phyloP scores from a whole-genome alignment of 2,888 invertebrate genomes.

The Peribatodes rhomboidaria region DNA sequence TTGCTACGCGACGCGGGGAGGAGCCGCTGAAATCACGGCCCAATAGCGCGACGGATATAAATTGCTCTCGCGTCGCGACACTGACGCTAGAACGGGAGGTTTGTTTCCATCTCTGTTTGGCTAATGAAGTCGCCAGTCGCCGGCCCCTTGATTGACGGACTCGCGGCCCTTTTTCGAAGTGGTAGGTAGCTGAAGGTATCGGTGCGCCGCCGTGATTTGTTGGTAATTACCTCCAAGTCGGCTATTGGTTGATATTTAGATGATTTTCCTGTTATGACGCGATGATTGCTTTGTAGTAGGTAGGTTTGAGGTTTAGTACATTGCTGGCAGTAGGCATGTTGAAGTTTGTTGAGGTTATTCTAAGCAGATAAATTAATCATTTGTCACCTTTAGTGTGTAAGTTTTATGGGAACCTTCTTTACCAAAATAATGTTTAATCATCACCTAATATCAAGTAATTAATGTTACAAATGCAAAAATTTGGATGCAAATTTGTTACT shows the following conservation, averaged over 20 bases:
- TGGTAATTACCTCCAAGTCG: constrained; percentile 61
- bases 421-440: too few species aligned
- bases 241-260: constrained; percentile 57
- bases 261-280: constrained; percentile 51
- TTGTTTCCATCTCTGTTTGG: constrained; percentile 63
- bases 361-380: neutral
- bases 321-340: constrained; percentile 9
- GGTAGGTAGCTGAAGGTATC: constrained; percentile 74
- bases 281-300: constrained; percentile 23
- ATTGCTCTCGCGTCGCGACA: constrained; percentile 84
- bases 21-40: constrained; percentile 87
- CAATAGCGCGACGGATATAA: constrained; percentile 87
- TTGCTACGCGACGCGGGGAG: constrained; percentile 89
- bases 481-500: too few species aligned
- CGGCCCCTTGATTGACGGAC: constrained; percentile 83
- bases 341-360: neutral
- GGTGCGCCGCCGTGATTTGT: constrained; percentile 78
- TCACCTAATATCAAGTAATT: too few species aligned
- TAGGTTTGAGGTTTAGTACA: too few species aligned
- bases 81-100: constrained; percentile 72
- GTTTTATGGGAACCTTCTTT: too few species aligned
- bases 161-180: constrained; percentile 78
- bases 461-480: too few species aligned
- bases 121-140: constrained; percentile 83
- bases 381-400: neutral